These are phyloP conservation scores for Pandemis cinnamomeana DNA, from an alignment of 2,888 invertebrate species.

Conservation along the genomic window DNA sequence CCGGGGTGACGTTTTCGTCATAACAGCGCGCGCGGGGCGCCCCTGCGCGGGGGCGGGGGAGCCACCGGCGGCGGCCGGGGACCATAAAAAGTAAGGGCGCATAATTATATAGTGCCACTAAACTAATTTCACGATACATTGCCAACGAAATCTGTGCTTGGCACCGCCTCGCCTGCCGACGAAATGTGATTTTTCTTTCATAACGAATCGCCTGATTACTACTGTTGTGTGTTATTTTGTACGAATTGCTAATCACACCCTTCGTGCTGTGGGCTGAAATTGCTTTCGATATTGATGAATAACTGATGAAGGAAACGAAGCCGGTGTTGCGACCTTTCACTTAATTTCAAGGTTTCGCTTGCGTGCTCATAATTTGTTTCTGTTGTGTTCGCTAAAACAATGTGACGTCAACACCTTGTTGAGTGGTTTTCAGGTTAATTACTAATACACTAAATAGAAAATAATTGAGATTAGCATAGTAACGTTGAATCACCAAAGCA, in stretches of 20 bases:
- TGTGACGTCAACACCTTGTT: slow-evolving; percentile 22
- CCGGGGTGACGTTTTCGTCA: slow-evolving; percentile 83
- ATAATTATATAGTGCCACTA: slow-evolving; percentile 85
- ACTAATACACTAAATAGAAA: neutral
- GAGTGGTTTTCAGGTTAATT: slow-evolving; percentile 6
- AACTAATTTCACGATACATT: slow-evolving; percentile 85
- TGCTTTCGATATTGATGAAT: slow-evolving; percentile 65
- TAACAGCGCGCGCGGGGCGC: slow-evolving; percentile 64
- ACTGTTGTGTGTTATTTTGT: slow-evolving; percentile 79
- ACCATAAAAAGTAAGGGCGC: slow-evolving; percentile 80
- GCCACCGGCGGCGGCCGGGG: slow-evolving; percentile 54
- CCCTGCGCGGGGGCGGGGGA: slow-evolving; percentile 48
- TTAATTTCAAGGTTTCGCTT: slow-evolving; percentile 55
- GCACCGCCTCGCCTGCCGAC: slow-evolving; percentile 76
- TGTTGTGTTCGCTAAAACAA: slow-evolving; percentile 20
- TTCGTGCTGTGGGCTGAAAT: slow-evolving; percentile 62
- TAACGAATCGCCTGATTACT: slow-evolving; percentile 77
- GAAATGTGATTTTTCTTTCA: slow-evolving; percentile 79
- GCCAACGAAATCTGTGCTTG: slow-evolving; percentile 83
- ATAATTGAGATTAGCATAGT: neutral
- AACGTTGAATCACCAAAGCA: neutral
- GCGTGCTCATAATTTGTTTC: slow-evolving; percentile 40
- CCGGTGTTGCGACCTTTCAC: slow-evolving; percentile 60
- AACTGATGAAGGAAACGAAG: slow-evolving; percentile 62
- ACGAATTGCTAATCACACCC: slow-evolving; percentile 75